These are phyloP conservation scores for Sebastolobus alascanus DNA, from an alignment of 2,797 vertebrate species.

Conservation along the genomic window DNA sequence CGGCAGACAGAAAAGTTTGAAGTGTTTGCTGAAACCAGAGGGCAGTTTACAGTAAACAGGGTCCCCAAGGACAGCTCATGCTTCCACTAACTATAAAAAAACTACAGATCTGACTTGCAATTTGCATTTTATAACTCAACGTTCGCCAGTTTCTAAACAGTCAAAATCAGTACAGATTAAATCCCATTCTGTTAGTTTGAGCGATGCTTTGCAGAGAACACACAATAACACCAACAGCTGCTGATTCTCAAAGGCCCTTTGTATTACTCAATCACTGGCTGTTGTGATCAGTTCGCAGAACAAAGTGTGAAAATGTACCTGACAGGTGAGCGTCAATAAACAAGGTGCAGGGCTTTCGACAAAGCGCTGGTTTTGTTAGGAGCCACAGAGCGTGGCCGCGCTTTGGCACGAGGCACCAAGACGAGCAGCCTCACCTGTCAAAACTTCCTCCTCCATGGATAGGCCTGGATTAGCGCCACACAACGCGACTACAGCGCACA, in stretches of 20 bases:
- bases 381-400: conserved; percentile 43
- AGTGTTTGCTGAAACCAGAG: background rate
- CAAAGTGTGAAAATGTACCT: conserved; percentile 33
- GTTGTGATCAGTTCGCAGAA: conserved; percentile 12
- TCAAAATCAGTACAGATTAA: background rate
- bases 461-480: conserved; percentile 36
- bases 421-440: conserved; percentile 61
- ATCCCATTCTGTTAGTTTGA: background rate
- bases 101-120: background rate
- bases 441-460: conserved; percentile 45
- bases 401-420: conserved; percentile 29
- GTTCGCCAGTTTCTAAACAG: background rate
- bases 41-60: background rate
- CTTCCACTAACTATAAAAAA: background rate
- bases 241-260: conserved; percentile 32
- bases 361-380: conserved; percentile 49
- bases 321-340: conserved; percentile 39
- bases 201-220: background rate
- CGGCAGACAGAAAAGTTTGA: too few species aligned
- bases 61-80: background rate
- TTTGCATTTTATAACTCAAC: background rate
- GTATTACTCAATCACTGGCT: conserved; percentile 14
- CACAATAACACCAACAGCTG: conserved; percentile 20
- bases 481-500: conserved; percentile 21
- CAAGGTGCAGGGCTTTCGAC: background rate